Evolutionary conservation across 2,888 invertebrate species (phyloP).

Genomic region (Hipparchia semele): DNA sequence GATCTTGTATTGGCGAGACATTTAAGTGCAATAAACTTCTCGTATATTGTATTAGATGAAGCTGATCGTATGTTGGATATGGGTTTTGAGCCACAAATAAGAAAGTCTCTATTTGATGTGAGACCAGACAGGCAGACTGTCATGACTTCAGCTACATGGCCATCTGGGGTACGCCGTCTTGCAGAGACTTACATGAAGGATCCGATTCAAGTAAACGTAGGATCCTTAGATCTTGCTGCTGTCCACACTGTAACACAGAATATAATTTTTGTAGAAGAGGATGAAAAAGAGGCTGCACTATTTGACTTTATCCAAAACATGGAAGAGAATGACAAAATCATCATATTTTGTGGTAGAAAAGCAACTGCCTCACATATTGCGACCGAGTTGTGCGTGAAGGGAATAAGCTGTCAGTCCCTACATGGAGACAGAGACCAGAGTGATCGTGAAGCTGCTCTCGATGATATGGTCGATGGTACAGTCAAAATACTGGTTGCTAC

Average conservation of each 20-base stretch:
- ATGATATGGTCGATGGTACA: conserved; percentile 90
- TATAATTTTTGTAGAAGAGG: conserved; percentile 88
- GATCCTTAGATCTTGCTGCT: conserved; percentile 93
- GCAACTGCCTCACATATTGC: conserved; percentile 91
- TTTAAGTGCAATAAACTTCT: conserved; percentile 90
- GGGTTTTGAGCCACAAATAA: conserved; percentile 95
- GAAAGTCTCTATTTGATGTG: conserved; percentile 90
- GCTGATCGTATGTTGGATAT: conserved; percentile 94
- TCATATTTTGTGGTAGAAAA: conserved; percentile 96
- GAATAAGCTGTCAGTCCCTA: conserved; percentile 89
- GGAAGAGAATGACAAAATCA: conserved; percentile 90
- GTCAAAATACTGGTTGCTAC: conserved; percentile 95
- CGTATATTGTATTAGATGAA: conserved; percentile 96
- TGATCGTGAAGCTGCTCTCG: conserved; percentile 91
- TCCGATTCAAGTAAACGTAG: conserved; percentile 95
- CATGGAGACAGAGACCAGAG: conserved; percentile 94
- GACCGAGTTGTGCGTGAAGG: conserved; percentile 88
- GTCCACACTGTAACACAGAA: conserved; percentile 93
- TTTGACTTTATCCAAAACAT: conserved; percentile 88
- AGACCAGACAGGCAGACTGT: conserved; percentile 96
- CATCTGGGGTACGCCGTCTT: conserved; percentile 91
- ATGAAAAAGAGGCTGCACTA: conserved; percentile 86
- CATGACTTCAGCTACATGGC: conserved; percentile 99
- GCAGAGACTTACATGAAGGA: conserved; percentile 94
- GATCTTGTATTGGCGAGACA: conserved; percentile 90